These are phyloP conservation scores for Euclidia mi DNA, from an alignment of 2,888 invertebrate genomes.

Conservation along the genomic window DNA sequence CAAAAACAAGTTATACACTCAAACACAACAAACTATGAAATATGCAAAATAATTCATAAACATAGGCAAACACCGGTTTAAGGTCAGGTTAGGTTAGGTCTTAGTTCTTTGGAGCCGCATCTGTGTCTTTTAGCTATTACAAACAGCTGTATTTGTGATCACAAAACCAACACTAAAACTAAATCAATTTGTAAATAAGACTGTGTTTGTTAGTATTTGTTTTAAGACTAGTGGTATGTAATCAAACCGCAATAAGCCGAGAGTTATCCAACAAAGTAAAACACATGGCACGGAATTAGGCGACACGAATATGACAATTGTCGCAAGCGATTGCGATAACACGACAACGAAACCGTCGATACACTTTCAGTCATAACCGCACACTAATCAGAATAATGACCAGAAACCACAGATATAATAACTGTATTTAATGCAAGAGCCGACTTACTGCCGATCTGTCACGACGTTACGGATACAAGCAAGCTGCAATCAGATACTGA, in stretches of 20 bases:
- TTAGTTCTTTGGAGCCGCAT: too few species aligned
- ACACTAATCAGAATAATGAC: constrained; percentile 50
- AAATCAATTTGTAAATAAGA: too few species aligned
- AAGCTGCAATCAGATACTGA: not conserved
- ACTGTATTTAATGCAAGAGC: constrained; percentile 25
- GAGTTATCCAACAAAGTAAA: not conserved
- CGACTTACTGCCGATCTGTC: not conserved
- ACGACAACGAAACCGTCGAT: constrained; percentile 34
- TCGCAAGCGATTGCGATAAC: constrained; percentile 39
- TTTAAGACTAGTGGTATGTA: not conserved
- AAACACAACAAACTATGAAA: too few species aligned
- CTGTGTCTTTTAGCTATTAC: too few species aligned
- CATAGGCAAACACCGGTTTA: too few species aligned
- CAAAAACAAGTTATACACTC: too few species aligned
- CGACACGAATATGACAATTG: constrained; percentile 23
- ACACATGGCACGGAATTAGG: too few species aligned
- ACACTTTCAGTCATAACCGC: constrained; percentile 49
- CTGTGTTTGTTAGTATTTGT: too few species aligned
- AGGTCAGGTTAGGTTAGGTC: too few species aligned
- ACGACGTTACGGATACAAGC: not conserved
- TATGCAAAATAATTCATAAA: too few species aligned
- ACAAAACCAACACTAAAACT: too few species aligned
- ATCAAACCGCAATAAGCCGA: not conserved
- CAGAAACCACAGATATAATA: constrained; percentile 31
- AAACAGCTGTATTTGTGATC: too few species aligned